These are phyloP conservation scores for Thermophis baileyi DNA, from an alignment of 2,113 vertebrate genomes.

Conservation along the genomic window DNA sequence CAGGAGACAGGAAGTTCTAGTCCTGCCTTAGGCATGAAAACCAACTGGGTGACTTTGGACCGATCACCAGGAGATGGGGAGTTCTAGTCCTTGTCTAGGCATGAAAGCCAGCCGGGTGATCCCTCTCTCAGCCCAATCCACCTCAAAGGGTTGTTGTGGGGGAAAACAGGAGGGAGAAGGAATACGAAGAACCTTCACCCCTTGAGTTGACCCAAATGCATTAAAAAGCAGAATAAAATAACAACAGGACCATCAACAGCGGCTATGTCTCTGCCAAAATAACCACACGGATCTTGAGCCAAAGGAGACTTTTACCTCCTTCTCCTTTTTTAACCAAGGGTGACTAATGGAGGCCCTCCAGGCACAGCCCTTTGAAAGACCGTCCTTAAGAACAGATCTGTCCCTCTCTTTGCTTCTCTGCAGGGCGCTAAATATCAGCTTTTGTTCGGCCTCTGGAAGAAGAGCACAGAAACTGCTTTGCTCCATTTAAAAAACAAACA, in stretches of 20 bases:
- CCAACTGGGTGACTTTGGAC: not conserved
- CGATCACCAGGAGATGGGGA: not conserved
- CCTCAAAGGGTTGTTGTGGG: not conserved
- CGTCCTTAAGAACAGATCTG: not conserved
- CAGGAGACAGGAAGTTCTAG: too few relatives aligned
- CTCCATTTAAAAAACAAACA: not conserved
- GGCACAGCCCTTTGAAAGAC: conserved; percentile 17
- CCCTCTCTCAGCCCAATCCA: not conserved
- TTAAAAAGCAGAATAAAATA: not conserved
- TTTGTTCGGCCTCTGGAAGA: not conserved
- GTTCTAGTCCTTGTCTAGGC: not conserved
- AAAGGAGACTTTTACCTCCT: not conserved
- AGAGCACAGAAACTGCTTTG: accelerated
- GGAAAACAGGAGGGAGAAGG: not conserved
- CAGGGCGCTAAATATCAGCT: not conserved
- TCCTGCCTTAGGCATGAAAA: too few relatives aligned
- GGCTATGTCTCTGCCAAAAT: not conserved
- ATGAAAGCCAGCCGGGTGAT: not conserved
- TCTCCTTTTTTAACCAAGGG: not conserved
- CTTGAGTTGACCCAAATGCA: not conserved
- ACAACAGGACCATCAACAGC: not conserved
- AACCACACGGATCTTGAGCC: not conserved
- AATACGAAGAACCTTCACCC: not conserved
- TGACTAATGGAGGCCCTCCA: conserved; percentile 18
- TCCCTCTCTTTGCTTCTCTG: not conserved